A percentile compares a stretch with the other conserved stretches of the same genome.
These are phyloP conservation scores for Ochropleura plecta DNA, from an alignment of 2,888 invertebrate species.

Conservation along the genomic window DNA sequence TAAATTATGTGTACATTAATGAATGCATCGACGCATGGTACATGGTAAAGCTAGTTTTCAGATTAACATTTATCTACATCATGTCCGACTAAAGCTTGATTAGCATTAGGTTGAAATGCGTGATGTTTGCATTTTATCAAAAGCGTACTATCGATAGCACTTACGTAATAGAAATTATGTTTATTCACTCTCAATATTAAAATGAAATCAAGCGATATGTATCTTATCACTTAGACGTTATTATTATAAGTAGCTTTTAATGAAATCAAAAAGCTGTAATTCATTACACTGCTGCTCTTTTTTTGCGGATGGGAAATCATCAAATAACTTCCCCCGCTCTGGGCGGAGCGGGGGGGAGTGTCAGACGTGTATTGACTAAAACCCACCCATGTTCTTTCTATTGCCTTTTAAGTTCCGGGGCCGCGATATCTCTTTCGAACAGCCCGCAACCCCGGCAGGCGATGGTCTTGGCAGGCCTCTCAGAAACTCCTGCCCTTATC, in stretches of 20 bases:
- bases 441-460: too few relatives aligned
- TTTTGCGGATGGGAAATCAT: too few relatives aligned
- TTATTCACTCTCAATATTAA: constrained; percentile 54
- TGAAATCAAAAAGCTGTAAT: not conserved
- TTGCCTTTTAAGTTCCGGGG: too few relatives aligned
- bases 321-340: too few relatives aligned
- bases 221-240: constrained; percentile 47
- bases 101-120: constrained; percentile 51
- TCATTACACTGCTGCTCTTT: not conserved
- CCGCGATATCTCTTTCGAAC: too few relatives aligned
- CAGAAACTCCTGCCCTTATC: too few relatives aligned
- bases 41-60: constrained; percentile 16
- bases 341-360: too few relatives aligned
- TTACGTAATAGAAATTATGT: constrained; percentile 39
- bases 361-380: too few relatives aligned
- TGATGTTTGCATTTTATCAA: constrained; percentile 46
- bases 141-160: constrained; percentile 38
- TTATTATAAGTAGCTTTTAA: constrained; percentile 12
- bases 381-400: too few relatives aligned
- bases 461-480: too few relatives aligned
- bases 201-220: constrained; percentile 55
- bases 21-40: constrained; percentile 1
- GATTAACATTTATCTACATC: constrained; percentile 44
- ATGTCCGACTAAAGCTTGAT: constrained; percentile 26
- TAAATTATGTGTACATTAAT: constrained; percentile 29